Evolutionary conservation across 2,113 vertebrate genomes (phyloP).

Genomic region (Cranoglanis bouderius): DNA sequence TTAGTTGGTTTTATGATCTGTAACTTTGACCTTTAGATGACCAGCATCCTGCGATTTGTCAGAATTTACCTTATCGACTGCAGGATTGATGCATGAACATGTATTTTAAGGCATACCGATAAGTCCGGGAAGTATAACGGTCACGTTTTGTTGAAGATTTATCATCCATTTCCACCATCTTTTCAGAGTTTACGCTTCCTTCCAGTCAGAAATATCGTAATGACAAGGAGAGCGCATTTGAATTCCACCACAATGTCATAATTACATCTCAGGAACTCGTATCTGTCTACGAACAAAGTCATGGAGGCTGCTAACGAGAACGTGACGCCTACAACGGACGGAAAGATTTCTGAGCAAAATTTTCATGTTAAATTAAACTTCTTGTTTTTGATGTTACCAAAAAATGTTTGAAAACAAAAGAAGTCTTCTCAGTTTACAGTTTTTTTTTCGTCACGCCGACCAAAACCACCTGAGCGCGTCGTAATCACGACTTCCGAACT

Average conservation of each 20-base stretch:
- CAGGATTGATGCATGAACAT: conserved; percentile 4
- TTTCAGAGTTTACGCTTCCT: neutral
- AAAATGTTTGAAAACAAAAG: too few relatives aligned
- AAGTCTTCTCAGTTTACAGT: neutral
- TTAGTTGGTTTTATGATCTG: conserved; percentile 27
- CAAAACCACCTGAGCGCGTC: neutral
- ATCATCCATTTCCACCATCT: neutral
- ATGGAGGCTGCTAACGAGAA: neutral
- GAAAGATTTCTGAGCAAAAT: neutral
- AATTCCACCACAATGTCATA: neutral
- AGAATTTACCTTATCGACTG: neutral
- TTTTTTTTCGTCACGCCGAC: neutral
- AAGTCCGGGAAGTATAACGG: neutral
- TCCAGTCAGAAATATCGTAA: neutral
- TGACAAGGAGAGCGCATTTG: neutral
- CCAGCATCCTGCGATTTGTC: conserved; percentile 21
- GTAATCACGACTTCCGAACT: neutral
- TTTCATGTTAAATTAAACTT: neutral
- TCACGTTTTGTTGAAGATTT: neutral
- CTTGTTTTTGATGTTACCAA: neutral
- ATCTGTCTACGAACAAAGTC: neutral
- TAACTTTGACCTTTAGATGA: conserved; percentile 27
- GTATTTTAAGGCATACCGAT: neutral
- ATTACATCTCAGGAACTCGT: neutral
- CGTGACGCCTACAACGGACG: neutral